Evolutionary conservation across 2,888 invertebrate species (phyloP).

Genomic region (Epinotia demarniana): DNA sequence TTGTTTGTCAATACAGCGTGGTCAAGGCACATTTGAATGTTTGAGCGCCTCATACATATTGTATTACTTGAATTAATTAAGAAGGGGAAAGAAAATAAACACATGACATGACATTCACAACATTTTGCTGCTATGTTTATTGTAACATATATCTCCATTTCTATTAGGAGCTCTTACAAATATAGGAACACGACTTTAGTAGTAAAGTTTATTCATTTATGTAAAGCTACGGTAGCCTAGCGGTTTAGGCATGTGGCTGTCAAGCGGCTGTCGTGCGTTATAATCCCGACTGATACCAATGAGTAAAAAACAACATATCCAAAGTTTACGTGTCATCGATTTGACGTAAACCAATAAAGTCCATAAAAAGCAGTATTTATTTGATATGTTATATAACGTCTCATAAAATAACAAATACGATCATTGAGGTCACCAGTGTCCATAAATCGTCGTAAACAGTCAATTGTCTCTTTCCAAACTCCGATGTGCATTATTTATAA

Average conservation of each 20-base stretch:
- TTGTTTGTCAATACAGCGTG: not conserved
- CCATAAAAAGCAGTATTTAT: not conserved
- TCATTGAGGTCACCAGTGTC: not conserved
- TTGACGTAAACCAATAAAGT: not conserved
- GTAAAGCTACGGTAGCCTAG: too few relatives aligned
- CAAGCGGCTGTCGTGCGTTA: too few relatives aligned
- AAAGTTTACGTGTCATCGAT: not conserved
- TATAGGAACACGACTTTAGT: too few relatives aligned
- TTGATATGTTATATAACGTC: not conserved
- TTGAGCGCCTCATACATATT: constrained; percentile 30
- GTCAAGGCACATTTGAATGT: constrained; percentile 34
- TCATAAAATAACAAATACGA: not conserved
- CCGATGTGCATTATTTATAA: not conserved
- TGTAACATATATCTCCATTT: too few relatives aligned
- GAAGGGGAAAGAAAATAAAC: not conserved
- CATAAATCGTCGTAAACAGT: not conserved
- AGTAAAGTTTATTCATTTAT: too few relatives aligned
- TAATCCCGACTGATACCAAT: too few relatives aligned
- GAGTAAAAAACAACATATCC: too few relatives aligned
- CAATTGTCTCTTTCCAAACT: not conserved
- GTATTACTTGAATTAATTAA: constrained; percentile 26
- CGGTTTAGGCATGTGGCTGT: too few relatives aligned
- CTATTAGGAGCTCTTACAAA: too few relatives aligned
- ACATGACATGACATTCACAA: constrained; percentile 1
- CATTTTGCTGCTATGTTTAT: not conserved